Evolutionary conservation across 2,888 invertebrate species (phyloP), one percentile per base, ranked within the genome.

Genomic region (Drosophila setosimentum): DNA sequence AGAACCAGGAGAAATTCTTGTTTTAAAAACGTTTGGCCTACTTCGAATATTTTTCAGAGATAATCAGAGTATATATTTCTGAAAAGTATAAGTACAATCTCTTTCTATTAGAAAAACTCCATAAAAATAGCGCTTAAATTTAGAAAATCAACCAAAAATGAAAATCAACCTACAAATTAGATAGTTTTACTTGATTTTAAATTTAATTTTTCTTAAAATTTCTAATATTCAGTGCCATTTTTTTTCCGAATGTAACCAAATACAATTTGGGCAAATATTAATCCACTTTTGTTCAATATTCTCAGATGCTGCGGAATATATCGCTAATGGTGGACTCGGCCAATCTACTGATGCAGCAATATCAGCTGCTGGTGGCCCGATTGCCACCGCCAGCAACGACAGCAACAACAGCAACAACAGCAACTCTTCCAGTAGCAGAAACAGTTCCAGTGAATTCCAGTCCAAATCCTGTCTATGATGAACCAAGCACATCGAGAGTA

Each of bases 241-340:
- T 8, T 8, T 18, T 37, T 18, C 8, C 37, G 37, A 37, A 8
- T 18, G 37, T 3, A 40, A 10, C 40, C 6, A 45, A 13, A 45
- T 21, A 21, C 2, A 16, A 45, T 24, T 18, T 32, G 3, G 8
- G 11, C 21, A 30, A 21, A 30, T 21, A 57, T 30, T 42, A 29
- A 42, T 10, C 16, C 21, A 21, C 0, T 8, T n/a, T 16, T 32
- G 2, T 11, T 42, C 35, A 7, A 16, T 24, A 16, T 24, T 60
- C 96, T 8, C 93, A 96, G 94, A 94, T 96, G 88, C 94, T 98
- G 59, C 95, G 96, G 70, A 97, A 98, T 93, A 96, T 98, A 80
- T 96, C 98, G 94, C 94, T 97, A 2, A 95, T 99, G 93, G 93
- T 99, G 82, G 99, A 99, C 93, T 98, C 99, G 49, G 98, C 99